Conservation (phyloP, 2,113 vertebrate genomes). For the Cygnus atratus region DNA sequence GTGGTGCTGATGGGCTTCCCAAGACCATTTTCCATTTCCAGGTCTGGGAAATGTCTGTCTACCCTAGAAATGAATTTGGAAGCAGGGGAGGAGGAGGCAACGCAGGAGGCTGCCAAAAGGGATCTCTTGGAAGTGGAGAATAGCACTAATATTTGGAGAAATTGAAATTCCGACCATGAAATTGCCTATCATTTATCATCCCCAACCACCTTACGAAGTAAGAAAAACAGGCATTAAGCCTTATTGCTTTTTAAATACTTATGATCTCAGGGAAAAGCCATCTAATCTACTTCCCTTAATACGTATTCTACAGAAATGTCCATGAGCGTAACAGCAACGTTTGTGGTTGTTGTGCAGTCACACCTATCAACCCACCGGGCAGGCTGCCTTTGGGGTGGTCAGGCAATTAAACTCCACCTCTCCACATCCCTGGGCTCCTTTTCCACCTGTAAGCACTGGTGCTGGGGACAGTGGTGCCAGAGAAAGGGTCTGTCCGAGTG, state of each 20-base stretch:
- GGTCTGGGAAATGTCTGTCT: not conserved
- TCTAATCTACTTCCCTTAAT: slow-evolving; percentile 4
- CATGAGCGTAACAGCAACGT: accelerated
- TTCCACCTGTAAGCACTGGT: not conserved
- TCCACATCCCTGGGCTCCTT: not conserved
- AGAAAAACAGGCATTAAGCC: slow-evolving; percentile 73
- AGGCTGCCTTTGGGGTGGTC: not conserved
- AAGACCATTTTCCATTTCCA: not conserved
- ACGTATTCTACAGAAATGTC: not conserved
- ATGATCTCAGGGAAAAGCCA: slow-evolving; percentile 36
- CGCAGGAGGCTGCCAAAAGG: slow-evolving; percentile 61
- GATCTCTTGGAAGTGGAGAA: slow-evolving; percentile 73
- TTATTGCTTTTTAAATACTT: slow-evolving; percentile 76
- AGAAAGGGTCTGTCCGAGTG: too few species aligned
- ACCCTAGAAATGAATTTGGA: slow-evolving; percentile 25
- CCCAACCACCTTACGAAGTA: slow-evolving; percentile 69
- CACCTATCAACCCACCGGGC: accelerated
- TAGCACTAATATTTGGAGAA: slow-evolving; percentile 73
- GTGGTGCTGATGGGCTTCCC: accelerated
- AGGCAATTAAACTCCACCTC: not conserved
- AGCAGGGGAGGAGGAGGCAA: slow-evolving; percentile 28
- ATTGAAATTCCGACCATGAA: slow-evolving; percentile 82
- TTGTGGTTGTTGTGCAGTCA: not conserved
- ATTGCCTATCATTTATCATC: slow-evolving; percentile 82
- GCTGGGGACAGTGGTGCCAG: not conserved